Base-by-base conservation (phyloP, 2,888 invertebrate species). In the Dermolepida albohirtum region DNA sequence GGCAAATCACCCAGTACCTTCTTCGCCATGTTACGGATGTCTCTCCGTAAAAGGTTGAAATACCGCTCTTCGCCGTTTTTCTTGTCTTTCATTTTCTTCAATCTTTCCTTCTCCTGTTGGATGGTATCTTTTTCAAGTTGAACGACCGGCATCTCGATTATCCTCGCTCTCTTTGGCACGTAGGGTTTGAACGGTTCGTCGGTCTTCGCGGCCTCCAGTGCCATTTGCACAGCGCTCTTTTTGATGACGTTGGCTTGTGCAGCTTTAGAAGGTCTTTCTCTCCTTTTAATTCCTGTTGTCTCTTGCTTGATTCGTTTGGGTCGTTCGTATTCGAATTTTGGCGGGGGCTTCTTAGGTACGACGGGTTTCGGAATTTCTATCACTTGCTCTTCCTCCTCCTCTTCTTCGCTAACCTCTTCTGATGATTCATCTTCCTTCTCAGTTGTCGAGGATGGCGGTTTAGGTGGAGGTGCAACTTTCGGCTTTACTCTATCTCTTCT, bases 21-120 rank as follows among this genome's bases (percentile, higher is more conserved):
- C 63, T 78, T 81, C n/a, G 76, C 73, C 68, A 78, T 77, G 39
- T 75, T 66, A 40, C 76, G 74, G 40, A 83, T 82, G 66, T 81
- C 81, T n/a, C 77, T 73, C 41, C 80, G 72, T 66, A 78, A 79
- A 69, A 78, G 80, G 68, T 82, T 80, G 70, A 83, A 80, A 47
- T 72, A 74, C 14, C 78, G 77, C 70, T 81, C 81, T 73, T 80
- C 81, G 70, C 79, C 75, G 7, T 82, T 79, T 64, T 79, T 81
- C 72, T 81, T 81, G 71, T 81, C 80, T 50, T 76, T 81, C 71
- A 83, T 77, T 50, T 75, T 76, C 34, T 77, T 79, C 7, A 83
- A 79, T 17, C 82, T 77, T 59, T 83, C 80, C 66, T 81, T 82
- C 70, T 82, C 79, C 73, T 82, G 82, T 49, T 76, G 74, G 12